Evolutionary conservation across 2,113 vertebrate genomes (phyloP).

Genomic region (Halichoeres trimaculatus): DNA sequence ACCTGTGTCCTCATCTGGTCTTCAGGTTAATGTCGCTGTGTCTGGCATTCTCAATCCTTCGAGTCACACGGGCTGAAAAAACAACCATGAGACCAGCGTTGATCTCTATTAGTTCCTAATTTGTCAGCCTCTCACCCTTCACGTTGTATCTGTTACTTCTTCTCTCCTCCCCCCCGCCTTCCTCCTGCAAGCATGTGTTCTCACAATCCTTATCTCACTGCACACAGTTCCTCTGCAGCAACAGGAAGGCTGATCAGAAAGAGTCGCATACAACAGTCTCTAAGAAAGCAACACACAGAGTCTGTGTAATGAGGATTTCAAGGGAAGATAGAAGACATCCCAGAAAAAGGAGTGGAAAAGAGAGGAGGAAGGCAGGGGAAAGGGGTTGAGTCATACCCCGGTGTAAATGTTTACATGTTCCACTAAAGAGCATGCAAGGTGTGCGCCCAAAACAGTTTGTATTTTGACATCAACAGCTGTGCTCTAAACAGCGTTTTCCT

Average conservation of each 20-base stretch:
- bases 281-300: slow-evolving; percentile 33
- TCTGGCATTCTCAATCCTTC: slow-evolving; percentile 8
- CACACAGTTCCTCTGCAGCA: slow-evolving; percentile 79
- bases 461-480: slow-evolving; percentile 74
- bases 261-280: slow-evolving; percentile 67
- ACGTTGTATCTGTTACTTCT: slow-evolving; percentile 27
- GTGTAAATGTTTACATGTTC: slow-evolving; percentile 81
- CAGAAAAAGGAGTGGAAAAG: slow-evolving; percentile 35
- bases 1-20: slow-evolving; percentile 26
- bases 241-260: slow-evolving; percentile 75
- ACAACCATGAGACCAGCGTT: neutral
- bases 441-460: slow-evolving; percentile 72
- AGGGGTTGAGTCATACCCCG: slow-evolving; percentile 67
- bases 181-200: slow-evolving; percentile 52
- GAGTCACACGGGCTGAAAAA: slow-evolving; percentile 14
- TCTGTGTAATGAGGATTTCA: slow-evolving; percentile 48
- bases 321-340: slow-evolving; percentile 41
- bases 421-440: slow-evolving; percentile 55
- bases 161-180: slow-evolving; percentile 17
- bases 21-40: neutral
- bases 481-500: slow-evolving; percentile 38
- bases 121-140: slow-evolving; percentile 49
- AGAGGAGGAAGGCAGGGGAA: slow-evolving; percentile 12
- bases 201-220: slow-evolving; percentile 75
- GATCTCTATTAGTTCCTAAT: slow-evolving; percentile 47